Base-by-base conservation (phyloP, 2,888 invertebrate species). In the Drosophila melanosoma region DNA sequence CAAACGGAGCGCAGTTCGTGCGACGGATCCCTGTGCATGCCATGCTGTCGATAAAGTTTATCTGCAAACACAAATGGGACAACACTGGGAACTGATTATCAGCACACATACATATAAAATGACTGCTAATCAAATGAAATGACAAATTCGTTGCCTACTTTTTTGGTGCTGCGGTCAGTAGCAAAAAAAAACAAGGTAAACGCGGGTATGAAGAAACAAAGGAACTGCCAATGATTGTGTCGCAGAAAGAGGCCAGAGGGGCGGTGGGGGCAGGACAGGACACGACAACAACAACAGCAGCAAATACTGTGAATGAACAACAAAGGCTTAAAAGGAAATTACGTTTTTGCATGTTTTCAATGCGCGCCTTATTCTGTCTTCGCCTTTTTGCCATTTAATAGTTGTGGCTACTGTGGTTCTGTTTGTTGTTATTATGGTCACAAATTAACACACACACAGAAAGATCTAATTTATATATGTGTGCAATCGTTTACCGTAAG, bases 1-100 rank as follows among this genome's bases (percentile, higher is more conserved):
- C 98, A 98, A 78, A 96, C 96, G 69, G 97, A 96, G 84, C 98
- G 95, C 76, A 98, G 93, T 93, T 98, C 97, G 94, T 96, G 95
- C 52, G 97, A 96, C 40, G 97, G 96, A 91, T 96, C 97, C 76
- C 97, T 95, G 87, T 95, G 93, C 62, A 96, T 94, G 89, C 96
- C 97, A 92, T 96, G 96, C 94, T 97, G 97, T 68, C 96, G 95
- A 92, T 96, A 96, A 79, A 98, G 94, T 89, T 97, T 95, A 94
- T 97, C 98, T 98, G 81, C 29, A 72, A 74, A 73, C 53, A 65
- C 61, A 77, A 59, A 38, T 60, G 60, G 26, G 71, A n/a, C 17
- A 36, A 52, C 26, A 52, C 15, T 52, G 29, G 32, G 20, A 36
- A 48, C 17, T 49, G 33, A 56, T 69, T 62, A 64, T 53, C 64